These are phyloP conservation scores for Andrena bicolor DNA, from an alignment of 2,888 invertebrate genomes.

Conservation along the genomic window DNA sequence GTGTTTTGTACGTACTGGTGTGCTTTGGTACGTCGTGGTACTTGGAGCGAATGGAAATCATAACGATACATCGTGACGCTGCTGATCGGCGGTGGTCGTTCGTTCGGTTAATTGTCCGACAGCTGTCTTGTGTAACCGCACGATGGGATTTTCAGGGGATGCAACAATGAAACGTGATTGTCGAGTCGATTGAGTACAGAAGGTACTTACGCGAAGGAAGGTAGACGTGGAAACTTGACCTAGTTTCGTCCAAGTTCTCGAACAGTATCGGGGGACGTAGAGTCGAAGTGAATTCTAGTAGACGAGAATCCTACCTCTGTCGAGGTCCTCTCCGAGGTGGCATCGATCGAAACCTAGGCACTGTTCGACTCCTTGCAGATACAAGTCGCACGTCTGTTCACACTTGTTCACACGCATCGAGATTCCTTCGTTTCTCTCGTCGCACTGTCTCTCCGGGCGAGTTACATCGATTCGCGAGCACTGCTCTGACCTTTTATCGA, in stretches of 20 bases:
- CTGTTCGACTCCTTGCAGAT: constrained; percentile 5
- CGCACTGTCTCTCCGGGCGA: no score
- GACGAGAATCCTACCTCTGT: constrained; percentile 28
- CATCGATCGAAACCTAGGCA: background rate
- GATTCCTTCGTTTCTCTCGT: background rate
- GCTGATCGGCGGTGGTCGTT: background rate
- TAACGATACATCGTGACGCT: background rate
- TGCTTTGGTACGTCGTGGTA: constrained; percentile 62
- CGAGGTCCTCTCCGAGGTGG: background rate
- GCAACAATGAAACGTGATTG: constrained; percentile 23
- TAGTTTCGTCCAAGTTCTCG: background rate
- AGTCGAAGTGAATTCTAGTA: constrained; percentile 22
- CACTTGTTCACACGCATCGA: constrained; percentile 12
- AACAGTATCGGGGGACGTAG: background rate
- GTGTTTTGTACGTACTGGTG: constrained; percentile 63
- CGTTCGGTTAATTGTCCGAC: constrained; percentile 14
- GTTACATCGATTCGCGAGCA: background rate
- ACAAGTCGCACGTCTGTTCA: background rate
- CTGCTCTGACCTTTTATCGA: background rate
- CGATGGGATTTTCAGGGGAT: background rate
- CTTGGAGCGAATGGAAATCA: constrained; percentile 26
- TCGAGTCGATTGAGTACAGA: constrained; percentile 17
- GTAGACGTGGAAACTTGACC: background rate
- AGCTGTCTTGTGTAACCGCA: background rate
- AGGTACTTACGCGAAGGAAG: constrained; percentile 1